Base-by-base conservation (phyloP, 2,113 vertebrate genomes). In the Ailurus styani region DNA sequence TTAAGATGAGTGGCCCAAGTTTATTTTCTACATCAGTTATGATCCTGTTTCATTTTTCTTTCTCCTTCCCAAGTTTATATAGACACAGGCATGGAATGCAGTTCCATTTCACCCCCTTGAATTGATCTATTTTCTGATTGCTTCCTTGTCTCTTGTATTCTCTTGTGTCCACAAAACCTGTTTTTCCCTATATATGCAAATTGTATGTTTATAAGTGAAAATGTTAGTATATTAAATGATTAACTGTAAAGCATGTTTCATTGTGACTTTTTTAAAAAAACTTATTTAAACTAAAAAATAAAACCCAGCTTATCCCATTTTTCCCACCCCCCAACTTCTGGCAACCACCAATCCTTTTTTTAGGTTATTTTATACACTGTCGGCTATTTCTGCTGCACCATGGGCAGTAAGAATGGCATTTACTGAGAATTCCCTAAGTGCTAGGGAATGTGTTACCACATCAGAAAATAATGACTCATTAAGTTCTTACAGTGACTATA, bases 191-290 rank as follows among this genome's bases (percentile, higher is more conserved):
- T 85, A 52, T 95, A 79, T 88, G 55, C 87, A 95, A 54, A 84
- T 93, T 75, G 37, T 96, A 97, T 87, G 96, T 98, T 98, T 98
- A 95, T 93, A 90, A 96, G 78, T 93, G 55, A 96, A 98, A 97
- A 97, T 86, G 84, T 82, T 31, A 73, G 93, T 97, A 95, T 42
- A 98, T 98, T 98, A 98, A 99, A 97, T 95, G 78, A 40, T 82
- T 97, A 98, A 97, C 97, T 70, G 81, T 66, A 91, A 95, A 91
- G 62, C 4, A 37, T 88, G 78, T 95, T 82, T 96, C 87, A 57
- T 90, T 83, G 57, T 94, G 37, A 47, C 4, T 90, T 54, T 89
- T 77, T 60, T 42, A 12, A 27, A 0, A 18, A 20, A 47, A 0
- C n/a, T 92, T 21, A 92, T 60, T 92, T 73, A 50, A 83, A 47